Evolutionary conservation across 2,888 invertebrate genomes (phyloP), one percentile per base, ranked within the genome.

Genomic region (Oxystoma pomonae): DNA sequence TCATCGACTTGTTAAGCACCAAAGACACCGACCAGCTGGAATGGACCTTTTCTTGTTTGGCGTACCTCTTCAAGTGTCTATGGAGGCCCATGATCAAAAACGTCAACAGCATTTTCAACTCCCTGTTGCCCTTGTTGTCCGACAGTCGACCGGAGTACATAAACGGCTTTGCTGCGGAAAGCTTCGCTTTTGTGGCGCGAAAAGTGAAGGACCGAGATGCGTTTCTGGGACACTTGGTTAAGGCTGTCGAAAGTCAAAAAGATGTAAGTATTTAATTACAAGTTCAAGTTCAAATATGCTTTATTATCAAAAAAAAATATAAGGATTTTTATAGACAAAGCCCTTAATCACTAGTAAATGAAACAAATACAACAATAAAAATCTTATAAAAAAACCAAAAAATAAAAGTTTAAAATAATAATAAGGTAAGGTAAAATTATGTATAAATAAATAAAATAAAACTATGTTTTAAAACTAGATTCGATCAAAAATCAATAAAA

Each of bases 121-220:
- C 86, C 57, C 84, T 93, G 7, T 77, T 92, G 49, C 92, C 94
- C 0, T 80, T 97, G 2, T 78, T 97, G 50, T 89, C 90, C 70
- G 88, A 89, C 59, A 82, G 83, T n/a, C 88, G 89, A 72, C 92
- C 93, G 20, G 86, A 87, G 66, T 94, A 96, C 76, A 89, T 98
- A 19, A 90, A 92, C 70, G 91, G 91, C 74, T 98, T 98, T 85
- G 96, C 97, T 2, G 94, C 96, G 0, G 96, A 98, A 81, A 93
- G 96, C 79, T 97, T 98, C 83, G 92, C 97, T 0, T 98, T 95
- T 83, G 90, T 98, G 1, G 91, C 95, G 1, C 84, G 97, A 68
- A 94, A 94, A 83, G 89, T 94, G 12, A 89, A 87, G 70, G 91
- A 96, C 72, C 90, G 89, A 72, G 85, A 87, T 22, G 85, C 85